These are phyloP conservation scores for Eupithecia centaureata DNA, from an alignment of 2,888 invertebrate species.

Conservation along the genomic window DNA sequence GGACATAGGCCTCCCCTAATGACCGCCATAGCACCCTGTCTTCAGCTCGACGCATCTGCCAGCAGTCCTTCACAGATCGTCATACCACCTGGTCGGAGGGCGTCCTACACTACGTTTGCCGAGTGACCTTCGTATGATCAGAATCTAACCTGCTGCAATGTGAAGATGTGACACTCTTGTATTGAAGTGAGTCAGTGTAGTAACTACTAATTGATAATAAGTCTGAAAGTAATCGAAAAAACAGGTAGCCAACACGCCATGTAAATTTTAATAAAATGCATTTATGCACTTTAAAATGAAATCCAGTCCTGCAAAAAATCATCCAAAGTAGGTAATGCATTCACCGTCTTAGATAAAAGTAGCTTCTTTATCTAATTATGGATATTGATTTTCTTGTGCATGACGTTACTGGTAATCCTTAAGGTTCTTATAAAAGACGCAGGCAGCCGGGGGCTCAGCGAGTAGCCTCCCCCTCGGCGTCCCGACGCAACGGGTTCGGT, in stretches of 20 bases:
- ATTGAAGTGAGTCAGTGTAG: too few relatives aligned
- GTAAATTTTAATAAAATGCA: neutral
- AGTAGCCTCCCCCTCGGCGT: constrained; percentile 78
- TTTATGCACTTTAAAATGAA: constrained; percentile 11
- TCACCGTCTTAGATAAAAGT: constrained; percentile 68
- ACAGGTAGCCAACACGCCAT: neutral
- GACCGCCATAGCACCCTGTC: too few relatives aligned
- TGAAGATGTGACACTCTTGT: too few relatives aligned
- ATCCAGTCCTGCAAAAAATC: constrained; percentile 54
- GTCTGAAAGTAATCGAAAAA: too few relatives aligned
- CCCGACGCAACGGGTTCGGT: constrained; percentile 74
- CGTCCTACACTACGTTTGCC: too few relatives aligned
- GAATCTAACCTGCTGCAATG: too few relatives aligned
- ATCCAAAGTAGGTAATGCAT: constrained; percentile 60
- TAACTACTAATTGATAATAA: too few relatives aligned
- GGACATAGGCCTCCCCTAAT: too few relatives aligned
- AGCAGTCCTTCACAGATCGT: too few relatives aligned
- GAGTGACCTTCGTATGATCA: too few relatives aligned
- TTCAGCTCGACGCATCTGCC: too few relatives aligned
- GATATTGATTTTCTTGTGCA: constrained; percentile 72
- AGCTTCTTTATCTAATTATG: constrained; percentile 77
- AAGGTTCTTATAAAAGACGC: constrained; percentile 71
- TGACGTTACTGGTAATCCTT: constrained; percentile 69
- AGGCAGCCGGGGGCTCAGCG: constrained; percentile 48
- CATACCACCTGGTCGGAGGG: too few relatives aligned